Percentiles rank a stretch among this genome's conserved stretches.
phyloP scores from a whole-genome alignment of 2,113 vertebrate genomes.

The Amia ocellicauda region DNA sequence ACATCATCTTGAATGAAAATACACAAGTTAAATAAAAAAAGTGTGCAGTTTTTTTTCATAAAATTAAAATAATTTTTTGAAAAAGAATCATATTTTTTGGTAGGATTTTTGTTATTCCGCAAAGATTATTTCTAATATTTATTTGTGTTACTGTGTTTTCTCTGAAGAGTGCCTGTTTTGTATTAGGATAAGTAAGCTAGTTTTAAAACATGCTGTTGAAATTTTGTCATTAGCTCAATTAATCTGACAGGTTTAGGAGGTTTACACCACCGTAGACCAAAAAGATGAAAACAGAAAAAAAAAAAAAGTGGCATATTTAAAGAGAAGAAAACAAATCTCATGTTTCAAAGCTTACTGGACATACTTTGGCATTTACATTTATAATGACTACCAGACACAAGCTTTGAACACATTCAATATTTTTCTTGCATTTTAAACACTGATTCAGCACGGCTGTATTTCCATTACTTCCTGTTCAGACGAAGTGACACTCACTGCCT shows the following conservation, averaged over 20 bases:
- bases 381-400: constrained; percentile 21
- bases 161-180: not conserved
- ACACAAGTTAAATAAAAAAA: too few relatives aligned
- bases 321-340: constrained; percentile 10
- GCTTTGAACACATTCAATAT: not conserved
- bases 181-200: not conserved
- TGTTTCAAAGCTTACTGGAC: constrained; percentile 17
- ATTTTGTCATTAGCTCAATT: constrained; percentile 31
- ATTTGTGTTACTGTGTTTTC: too few relatives aligned
- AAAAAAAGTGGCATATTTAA: constrained; percentile 18
- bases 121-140: too few relatives aligned
- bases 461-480: not conserved
- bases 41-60: too few relatives aligned
- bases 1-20: too few relatives aligned
- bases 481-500: not conserved
- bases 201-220: constrained; percentile 11
- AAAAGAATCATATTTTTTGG: too few relatives aligned
- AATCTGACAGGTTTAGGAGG: constrained; percentile 20
- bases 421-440: not conserved
- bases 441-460: not conserved
- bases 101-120: too few relatives aligned
- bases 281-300: constrained; percentile 2
- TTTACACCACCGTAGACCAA: not conserved
- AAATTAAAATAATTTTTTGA: too few relatives aligned
- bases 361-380: constrained; percentile 17